Percentiles rank a stretch among this genome's conserved stretches.
Conservation (phyloP, 1,140 invertebrate species). For the Trichonephila inaurata region DNA sequence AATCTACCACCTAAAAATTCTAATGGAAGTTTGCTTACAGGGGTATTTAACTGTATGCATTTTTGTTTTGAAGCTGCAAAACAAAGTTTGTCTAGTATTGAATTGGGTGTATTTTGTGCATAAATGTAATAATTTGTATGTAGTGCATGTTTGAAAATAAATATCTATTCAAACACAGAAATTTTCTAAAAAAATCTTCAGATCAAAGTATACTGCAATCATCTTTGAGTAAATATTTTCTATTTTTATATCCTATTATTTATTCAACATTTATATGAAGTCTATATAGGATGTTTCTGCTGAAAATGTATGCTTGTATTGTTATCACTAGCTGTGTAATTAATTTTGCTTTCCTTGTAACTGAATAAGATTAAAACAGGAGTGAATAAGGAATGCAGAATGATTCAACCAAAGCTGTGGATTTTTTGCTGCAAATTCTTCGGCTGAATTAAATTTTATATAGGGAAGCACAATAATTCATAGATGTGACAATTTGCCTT, state of each 20-base stretch:
- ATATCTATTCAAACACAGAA: background rate
- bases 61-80: background rate
- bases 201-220: slow-evolving; percentile 47
- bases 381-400: no score
- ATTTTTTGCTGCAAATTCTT: no score
- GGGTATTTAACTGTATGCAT: background rate
- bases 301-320: background rate
- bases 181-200: background rate
- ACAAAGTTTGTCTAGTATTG: background rate
- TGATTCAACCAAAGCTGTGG: no score
- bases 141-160: background rate
- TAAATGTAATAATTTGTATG: no score
- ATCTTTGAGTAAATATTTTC: slow-evolving; percentile 19
- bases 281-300: background rate
- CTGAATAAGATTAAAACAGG: no score
- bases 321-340: background rate
- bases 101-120: background rate
- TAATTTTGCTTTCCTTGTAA: background rate
- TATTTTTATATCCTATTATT: slow-evolving; percentile 53
- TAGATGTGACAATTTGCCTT: no score
- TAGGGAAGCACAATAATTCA: no score
- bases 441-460: no score
- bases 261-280: slow-evolving; percentile 35
- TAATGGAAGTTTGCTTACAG: background rate
- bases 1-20: no score